A percentile compares a stretch with the other conserved stretches of the same genome.
These are phyloP conservation scores for Pithys albifrons DNA, from an alignment of 2,113 vertebrate genomes.

Conservation along the genomic window DNA sequence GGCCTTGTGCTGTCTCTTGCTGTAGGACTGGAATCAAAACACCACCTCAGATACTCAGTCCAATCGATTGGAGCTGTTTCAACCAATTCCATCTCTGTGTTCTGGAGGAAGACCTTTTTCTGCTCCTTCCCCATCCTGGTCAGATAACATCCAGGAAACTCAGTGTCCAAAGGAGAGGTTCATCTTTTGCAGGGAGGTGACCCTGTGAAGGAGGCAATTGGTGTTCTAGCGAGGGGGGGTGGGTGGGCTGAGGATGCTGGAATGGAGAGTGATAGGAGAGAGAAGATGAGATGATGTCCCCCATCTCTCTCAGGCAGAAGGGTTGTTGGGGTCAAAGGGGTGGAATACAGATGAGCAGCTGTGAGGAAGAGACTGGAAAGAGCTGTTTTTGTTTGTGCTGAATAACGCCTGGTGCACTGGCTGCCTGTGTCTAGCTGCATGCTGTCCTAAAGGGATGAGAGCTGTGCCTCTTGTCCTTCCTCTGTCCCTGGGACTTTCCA, in stretches of 20 bases:
- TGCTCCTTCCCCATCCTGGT: background rate
- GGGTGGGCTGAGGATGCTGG: background rate
- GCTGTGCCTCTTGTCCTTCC: background rate
- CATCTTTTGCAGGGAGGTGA: background rate
- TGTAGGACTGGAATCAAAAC: conserved; percentile 53
- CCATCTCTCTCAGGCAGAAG: background rate
- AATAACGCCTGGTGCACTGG: background rate
- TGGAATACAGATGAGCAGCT: conserved; percentile 15
- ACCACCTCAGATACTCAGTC: conserved; percentile 19
- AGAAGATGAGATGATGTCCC: background rate
- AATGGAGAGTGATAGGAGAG: background rate
- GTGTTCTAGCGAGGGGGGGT: background rate
- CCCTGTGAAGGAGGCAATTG: background rate
- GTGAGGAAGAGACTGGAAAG: background rate
- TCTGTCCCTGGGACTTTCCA: background rate
- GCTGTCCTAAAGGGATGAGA: background rate
- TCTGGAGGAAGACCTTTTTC: background rate
- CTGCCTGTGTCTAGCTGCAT: background rate
- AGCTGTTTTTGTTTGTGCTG: background rate
- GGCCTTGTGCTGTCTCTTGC: conserved; percentile 37
- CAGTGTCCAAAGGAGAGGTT: background rate
- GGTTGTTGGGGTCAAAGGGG: background rate
- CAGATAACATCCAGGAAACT: background rate
- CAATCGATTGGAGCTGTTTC: conserved; percentile 13
- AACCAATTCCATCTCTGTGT: background rate